Conservation (phyloP, 2,888 invertebrate species). For the Orchesellides sinensis region DNA sequence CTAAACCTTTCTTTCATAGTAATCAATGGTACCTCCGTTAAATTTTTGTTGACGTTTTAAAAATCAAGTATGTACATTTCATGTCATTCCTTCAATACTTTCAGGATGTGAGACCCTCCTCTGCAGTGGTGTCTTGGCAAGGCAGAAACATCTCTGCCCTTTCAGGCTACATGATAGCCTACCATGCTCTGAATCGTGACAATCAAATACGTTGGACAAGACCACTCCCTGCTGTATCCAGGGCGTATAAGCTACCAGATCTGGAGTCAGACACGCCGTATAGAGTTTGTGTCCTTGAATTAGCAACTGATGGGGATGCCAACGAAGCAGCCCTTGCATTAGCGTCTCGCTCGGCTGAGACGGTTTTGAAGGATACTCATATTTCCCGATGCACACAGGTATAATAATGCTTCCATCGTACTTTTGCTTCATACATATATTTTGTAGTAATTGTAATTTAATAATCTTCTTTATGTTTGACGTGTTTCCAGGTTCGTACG, state of each 20-base stretch:
- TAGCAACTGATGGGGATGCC: conserved; percentile 84
- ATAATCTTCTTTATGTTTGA: too few species aligned
- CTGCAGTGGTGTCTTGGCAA: conserved; percentile 92
- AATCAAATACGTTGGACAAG: conserved; percentile 85
- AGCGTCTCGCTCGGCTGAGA: conserved; percentile 75
- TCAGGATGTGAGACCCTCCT: conserved; percentile 88
- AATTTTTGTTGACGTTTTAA: not conserved
- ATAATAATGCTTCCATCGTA: too few species aligned
- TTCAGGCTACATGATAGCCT: conserved; percentile 90
- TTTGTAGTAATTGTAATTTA: too few species aligned
- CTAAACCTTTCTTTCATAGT: not conserved
- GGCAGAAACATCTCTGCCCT: conserved; percentile 88
- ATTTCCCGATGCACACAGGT: conserved; percentile 86
- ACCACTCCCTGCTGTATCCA: conserved; percentile 84
- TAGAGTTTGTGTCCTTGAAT: conserved; percentile 91
- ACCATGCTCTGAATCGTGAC: conserved; percentile 83
- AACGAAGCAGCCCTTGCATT: conserved; percentile 78
- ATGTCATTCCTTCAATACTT: too few species aligned
- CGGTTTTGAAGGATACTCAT: conserved; percentile 83
- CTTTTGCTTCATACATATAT: too few species aligned
- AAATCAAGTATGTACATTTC: not conserved
- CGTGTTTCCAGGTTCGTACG: conserved; percentile 71
- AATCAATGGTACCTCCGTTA: not conserved
- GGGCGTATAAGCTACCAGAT: conserved; percentile 86
- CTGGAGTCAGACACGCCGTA: conserved; percentile 89